These are phyloP conservation scores for Busseola fusca DNA, from an alignment of 2,888 invertebrate genomes.

Conservation along the genomic window DNA sequence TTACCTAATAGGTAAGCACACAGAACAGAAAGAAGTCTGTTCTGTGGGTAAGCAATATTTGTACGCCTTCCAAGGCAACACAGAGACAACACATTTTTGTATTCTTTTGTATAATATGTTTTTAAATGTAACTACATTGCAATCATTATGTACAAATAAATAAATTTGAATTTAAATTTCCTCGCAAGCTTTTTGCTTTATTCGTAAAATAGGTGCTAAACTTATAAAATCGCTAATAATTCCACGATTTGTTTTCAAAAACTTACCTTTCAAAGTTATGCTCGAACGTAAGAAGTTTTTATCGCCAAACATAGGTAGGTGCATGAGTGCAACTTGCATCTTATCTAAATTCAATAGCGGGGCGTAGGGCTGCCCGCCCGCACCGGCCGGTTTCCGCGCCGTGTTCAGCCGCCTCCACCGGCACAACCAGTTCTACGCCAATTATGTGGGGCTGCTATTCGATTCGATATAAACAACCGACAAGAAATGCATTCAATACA, in stretches of 20 bases:
- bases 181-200: not conserved
- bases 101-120: no score
- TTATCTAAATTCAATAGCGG: slow-evolving; percentile 75
- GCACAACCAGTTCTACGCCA: slow-evolving; percentile 73
- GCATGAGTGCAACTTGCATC: slow-evolving; percentile 63
- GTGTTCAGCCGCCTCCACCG: slow-evolving; percentile 47
- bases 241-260: not conserved
- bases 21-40: no score
- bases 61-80: no score
- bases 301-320: slow-evolving; percentile 37
- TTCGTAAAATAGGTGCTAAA: not conserved
- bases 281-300: slow-evolving; percentile 20
- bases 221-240: not conserved
- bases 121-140: no score
- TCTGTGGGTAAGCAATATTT: no score
- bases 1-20: no score
- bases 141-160: no score
- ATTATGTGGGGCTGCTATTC: slow-evolving; percentile 67
- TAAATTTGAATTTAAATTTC: not conserved
- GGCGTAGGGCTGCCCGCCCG: slow-evolving; percentile 59
- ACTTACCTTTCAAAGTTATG: slow-evolving; percentile 6
- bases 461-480: slow-evolving; percentile 71
- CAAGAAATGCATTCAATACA: slow-evolving; percentile 71
- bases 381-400: slow-evolving; percentile 73
- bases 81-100: no score